Evolutionary conservation across 1,140 invertebrate species (phyloP).

Genomic region (Drosophila orosa): DNA sequence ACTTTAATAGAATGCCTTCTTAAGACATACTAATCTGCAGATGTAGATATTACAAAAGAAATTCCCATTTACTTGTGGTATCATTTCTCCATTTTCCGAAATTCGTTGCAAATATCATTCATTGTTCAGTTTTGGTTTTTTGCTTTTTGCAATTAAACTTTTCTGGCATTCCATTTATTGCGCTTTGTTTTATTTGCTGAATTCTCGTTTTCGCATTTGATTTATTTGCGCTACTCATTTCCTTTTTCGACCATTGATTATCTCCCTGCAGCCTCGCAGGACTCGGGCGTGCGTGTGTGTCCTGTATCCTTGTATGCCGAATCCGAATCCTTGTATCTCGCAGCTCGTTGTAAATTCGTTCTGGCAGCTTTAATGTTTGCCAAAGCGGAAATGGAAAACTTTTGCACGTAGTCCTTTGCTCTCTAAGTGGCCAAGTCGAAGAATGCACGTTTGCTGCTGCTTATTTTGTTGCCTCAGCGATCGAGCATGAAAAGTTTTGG

Average conservation of each 20-base stretch:
- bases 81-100: not conserved
- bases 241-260: conserved; percentile 67
- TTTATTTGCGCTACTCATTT: conserved; percentile 73
- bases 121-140: conserved; percentile 2
- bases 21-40: not conserved
- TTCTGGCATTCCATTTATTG: conserved; percentile 21
- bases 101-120: not conserved
- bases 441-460: conserved; percentile 65
- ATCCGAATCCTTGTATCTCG: conserved; percentile 24
- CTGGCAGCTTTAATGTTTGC: conserved; percentile 81
- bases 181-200: conserved; percentile 33
- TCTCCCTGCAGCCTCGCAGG: conserved; percentile 46
- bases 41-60: not conserved
- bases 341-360: conserved; percentile 76
- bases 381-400: conserved; percentile 82
- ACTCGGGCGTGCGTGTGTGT: conserved; percentile 57
- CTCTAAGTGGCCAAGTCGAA: conserved; percentile 69
- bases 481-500: conserved; percentile 82
- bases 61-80: not conserved
- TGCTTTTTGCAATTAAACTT: conserved; percentile 45
- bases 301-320: conserved; percentile 19
- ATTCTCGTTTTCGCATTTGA: conserved; percentile 62
- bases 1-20: not conserved
- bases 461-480: conserved; percentile 63
- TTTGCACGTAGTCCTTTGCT: conserved; percentile 70